Evolutionary conservation across 2,797 vertebrate genomes (phyloP), one percentile per base, ranked within the genome.

Genomic region (Oreochromis grahami): DNA sequence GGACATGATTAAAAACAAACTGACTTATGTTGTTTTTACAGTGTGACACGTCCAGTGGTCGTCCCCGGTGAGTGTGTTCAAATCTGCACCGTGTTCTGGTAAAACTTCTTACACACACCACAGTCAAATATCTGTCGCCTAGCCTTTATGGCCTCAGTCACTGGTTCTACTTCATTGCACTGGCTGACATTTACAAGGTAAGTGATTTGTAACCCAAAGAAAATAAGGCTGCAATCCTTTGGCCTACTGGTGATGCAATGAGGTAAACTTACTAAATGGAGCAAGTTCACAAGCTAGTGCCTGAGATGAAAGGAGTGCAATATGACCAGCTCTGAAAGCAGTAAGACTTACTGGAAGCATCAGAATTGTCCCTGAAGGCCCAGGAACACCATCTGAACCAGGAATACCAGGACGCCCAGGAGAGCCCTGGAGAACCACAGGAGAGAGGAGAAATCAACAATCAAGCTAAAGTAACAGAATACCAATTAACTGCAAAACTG

Each of bases 371-470:
- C 99, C 99, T 79, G 98, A 96, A 58, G 98, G 98, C 84, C 99
- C 99, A 82, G 98, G 97, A 88, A 99, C 94, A 43, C 99, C 99
- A 86, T 99, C 99, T 84, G 97, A 97, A 84, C 99, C 99, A 32
- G 98, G 98, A 87, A 99, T 94, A 84, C 99, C 98, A 81, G 98
- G 94, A 89, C 99, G 98, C 48, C 99, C 99, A 50, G 98, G 94
- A 72, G 97, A 97, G 81, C 98, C 98, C 98, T 99, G 86, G 48
- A 86, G 55, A 78, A 55, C 12, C 7, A 72, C 13, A 74, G 5
- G 48, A 86, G 9, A 26, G 56, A 70, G 32, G 77, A 9, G 45
- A 60, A 65, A 43, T 50, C 24, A 74, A 70, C 21, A 45, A 70
- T 15, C 38, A 70, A 70, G 38, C 21, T 26, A 17, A 70, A 70